These are phyloP conservation scores for Halesus radiatus DNA, from an alignment of 1,140 invertebrate genomes.

Conservation along the genomic window DNA sequence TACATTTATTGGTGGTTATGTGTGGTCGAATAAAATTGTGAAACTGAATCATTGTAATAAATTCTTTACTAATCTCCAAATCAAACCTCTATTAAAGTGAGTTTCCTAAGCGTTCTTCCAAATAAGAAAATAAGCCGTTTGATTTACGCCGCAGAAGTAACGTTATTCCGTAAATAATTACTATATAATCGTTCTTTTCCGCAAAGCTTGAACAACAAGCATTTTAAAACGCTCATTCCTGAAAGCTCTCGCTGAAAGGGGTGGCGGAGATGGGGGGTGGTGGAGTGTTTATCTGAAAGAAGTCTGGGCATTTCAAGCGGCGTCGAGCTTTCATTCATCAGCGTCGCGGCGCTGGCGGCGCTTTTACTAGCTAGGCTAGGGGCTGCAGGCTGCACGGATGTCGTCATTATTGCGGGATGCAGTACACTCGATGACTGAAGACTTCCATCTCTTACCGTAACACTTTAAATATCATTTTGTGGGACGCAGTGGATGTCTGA, in stretches of 20 bases:
- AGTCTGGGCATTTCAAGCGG: conserved; percentile 38
- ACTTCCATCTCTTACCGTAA: neutral
- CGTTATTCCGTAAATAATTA: neutral
- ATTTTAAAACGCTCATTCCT: conserved; percentile 29
- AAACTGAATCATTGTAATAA: too few species aligned
- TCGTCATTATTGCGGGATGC: conserved; percentile 26
- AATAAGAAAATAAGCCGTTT: neutral
- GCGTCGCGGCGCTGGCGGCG: conserved; percentile 32
- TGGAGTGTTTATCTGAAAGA: conserved; percentile 39
- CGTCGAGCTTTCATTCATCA: conserved; percentile 40
- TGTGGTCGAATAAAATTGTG: too few species aligned
- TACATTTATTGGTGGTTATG: too few species aligned
- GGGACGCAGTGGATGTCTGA: too few species aligned
- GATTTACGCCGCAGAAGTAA: neutral
- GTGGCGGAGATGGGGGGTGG: neutral
- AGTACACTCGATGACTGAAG: neutral
- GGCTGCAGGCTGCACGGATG: conserved; percentile 11
- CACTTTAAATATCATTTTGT: too few species aligned
- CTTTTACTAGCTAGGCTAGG: neutral
- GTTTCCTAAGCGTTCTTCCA: too few species aligned
- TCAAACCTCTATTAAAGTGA: too few species aligned
- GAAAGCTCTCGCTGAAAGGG: neutral
- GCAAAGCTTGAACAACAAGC: conserved; percentile 27
- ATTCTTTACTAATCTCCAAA: too few species aligned
- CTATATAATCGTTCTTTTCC: conserved; percentile 2